Conservation (phyloP, 2,113 vertebrate genomes). For the Ursus arctos region DNA sequence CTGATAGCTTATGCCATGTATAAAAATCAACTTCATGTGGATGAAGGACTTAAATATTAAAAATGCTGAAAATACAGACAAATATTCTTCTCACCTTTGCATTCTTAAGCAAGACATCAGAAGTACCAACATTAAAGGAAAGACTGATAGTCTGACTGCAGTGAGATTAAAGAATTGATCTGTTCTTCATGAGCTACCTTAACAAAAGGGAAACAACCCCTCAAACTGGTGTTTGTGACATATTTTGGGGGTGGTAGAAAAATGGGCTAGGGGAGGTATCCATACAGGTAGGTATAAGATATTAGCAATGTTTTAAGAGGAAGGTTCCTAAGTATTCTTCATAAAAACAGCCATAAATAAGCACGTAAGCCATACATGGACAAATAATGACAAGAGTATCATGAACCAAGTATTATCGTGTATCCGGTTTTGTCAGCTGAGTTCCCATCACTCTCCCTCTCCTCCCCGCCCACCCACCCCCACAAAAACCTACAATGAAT, state of each 20-base stretch:
- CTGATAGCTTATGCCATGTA: background rate
- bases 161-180: background rate
- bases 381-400: background rate
- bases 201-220: background rate
- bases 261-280: background rate
- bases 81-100: background rate
- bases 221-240: background rate
- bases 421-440: background rate
- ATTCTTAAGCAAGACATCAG: constrained; percentile 2
- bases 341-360: background rate
- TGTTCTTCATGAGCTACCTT: background rate
- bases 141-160: background rate
- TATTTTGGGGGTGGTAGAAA: background rate
- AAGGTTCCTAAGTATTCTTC: background rate
- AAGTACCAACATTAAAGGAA: background rate
- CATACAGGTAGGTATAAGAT: background rate
- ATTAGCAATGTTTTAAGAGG: background rate
- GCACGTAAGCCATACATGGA: background rate
- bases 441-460: background rate
- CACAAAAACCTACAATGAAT: background rate
- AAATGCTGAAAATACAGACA: background rate
- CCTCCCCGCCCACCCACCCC: background rate
- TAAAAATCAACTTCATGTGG: background rate
- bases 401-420: background rate
- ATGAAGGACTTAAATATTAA: constrained; percentile 38